Evolutionary conservation across 2,113 vertebrate genomes (phyloP), one percentile per base, ranked within the genome.

Genomic region (Globicephala melas): DNA sequence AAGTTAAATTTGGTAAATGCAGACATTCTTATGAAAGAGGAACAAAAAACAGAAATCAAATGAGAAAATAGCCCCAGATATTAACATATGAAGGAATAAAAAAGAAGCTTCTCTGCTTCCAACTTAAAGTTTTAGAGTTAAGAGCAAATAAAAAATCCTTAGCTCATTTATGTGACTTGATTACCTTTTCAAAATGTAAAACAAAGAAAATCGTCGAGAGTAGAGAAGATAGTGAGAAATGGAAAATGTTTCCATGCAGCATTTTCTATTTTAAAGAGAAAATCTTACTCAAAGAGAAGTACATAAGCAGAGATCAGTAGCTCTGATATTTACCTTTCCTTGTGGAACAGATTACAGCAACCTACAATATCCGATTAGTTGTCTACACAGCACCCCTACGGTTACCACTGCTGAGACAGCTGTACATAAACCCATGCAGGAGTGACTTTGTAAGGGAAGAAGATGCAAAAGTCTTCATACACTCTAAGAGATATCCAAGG

Each of bases 1-100:
- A 87, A 94, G 88, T 97, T 96, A 97, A 97, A 94, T 97, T 87
- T 97, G 92, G 82, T 96, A 95, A 97, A 96, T 79, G 90, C 95
- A 96, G 95, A 87, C 73, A 65, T 97, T 96, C 62, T 97, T 90
- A 87, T 73, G 86, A 97, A 96, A 97, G 63, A 91, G 53, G 53
- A 97, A 95, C 85, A 97, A 97, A 93, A 97, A 96, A 85, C 38
- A 95, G 71, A 96, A 94, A 85, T 93, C 26, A 92, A 94, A 93
- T 94, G 93, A 92, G 89, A 96, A 96, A 96, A 97, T 79, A 96
- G 62, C 79, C 28, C 18, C 58, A 85, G 77, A 95, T 95, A 97
- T 94, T 97, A 97, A 96, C 79, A 97, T 96, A 89, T 60, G 76
- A 94, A 96, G 73, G 94, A 94, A 93, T 90, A 36, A 74, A 93